phyloP scores from a whole-genome alignment of 2,888 invertebrate genomes.

The Pyrrhia umbra region DNA sequence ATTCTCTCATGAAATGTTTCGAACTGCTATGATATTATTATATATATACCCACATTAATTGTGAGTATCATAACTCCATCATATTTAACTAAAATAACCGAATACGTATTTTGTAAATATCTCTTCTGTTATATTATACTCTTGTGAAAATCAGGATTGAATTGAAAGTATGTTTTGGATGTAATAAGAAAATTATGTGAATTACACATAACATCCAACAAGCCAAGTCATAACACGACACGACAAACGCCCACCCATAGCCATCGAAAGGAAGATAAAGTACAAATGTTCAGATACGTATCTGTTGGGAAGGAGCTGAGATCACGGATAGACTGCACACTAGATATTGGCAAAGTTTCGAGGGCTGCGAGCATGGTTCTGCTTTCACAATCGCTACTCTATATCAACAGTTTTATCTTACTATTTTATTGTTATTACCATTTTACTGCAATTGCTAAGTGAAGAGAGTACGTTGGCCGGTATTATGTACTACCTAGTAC shows the following conservation, averaged over 20 bases:
- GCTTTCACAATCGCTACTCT: conserved; percentile 64
- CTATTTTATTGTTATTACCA: conserved; percentile 51
- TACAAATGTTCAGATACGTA: conserved; percentile 48
- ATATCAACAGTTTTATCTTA: conserved; percentile 66
- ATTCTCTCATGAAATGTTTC: neutral
- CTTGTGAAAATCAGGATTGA: neutral
- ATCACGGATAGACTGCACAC: conserved; percentile 59
- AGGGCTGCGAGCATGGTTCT: conserved; percentile 65
- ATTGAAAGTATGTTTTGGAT: conserved; percentile 21
- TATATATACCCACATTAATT: neutral
- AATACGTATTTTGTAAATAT: neutral
- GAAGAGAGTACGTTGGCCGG: conserved; percentile 31
- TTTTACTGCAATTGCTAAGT: conserved; percentile 54
- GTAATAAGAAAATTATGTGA: conserved; percentile 26
- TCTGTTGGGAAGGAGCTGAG: conserved; percentile 56
- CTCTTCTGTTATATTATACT: neutral
- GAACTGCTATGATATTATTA: neutral
- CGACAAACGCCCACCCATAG: conserved; percentile 26
- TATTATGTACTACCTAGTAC: conserved; percentile 8
- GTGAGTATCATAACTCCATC: neutral
- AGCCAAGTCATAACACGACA: conserved; percentile 32
- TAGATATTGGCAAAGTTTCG: conserved; percentile 78
- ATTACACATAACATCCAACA: conserved; percentile 38
- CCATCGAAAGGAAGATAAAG: conserved; percentile 45
- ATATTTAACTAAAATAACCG: neutral